Base-by-base conservation (phyloP, 2,113 vertebrate species). In the Aspidoscelis tigris region DNA sequence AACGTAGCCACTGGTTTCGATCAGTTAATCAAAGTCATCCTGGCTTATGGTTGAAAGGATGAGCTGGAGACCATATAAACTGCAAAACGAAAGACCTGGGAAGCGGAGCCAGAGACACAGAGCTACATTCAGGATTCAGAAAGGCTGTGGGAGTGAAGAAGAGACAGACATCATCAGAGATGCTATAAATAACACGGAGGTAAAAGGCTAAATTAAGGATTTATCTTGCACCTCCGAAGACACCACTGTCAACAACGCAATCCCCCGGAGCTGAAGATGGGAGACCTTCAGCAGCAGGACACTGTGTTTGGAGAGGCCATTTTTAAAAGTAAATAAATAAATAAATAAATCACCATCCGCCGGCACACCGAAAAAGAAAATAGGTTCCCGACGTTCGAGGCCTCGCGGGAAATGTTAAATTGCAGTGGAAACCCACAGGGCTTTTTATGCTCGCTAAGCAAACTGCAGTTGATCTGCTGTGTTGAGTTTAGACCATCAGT, bases 101-200 rank as follows among this genome's bases (percentile, higher is more conserved):
- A 41, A 74, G n/a, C 20, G 20, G 14, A 75, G 33, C 44, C 41
- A 78, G 64, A 4, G 39, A 43, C 58, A 72, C 26, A 9, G 33
- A 74, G 58, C 24, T 10, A 53, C 9, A 16, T 68, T 66, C 78
- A 41, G 72, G 33, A 5, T 21, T 68, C 20, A 61, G 18, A 26
- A n/a, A 75, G 64, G 50, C 14, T 68, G 47, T 43, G 47, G 33
- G 64, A 44, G 24, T 50, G 58, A 71, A 8, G 21, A 79, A 41
- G 4, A 83, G 21, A 55, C 74, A 55, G 44, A 55, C 61, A 18
- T 18, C 11, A 71, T 66, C n/a, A 53, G 69, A 73, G 43, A 79
- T 43, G 44, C 84, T 86, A 70, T 70, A 76, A 86, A 86, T 70
- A 77, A 55, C 41, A 76, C n/a, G 75, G 43, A 71, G 65, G 26